phyloP scores from a whole-genome alignment of 1,140 invertebrate species.

The Anastatus disparis region DNA sequence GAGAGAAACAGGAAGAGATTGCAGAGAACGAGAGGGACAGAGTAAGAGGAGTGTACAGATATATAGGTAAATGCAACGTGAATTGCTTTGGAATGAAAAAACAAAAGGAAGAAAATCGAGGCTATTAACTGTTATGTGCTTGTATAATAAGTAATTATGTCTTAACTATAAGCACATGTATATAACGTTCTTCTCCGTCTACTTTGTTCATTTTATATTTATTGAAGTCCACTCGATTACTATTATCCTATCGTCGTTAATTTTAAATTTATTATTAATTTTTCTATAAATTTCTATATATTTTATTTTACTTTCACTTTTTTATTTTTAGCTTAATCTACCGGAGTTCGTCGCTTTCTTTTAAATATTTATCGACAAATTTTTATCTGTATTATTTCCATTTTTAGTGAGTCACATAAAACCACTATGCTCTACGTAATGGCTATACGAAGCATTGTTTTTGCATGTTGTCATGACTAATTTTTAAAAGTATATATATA shows the following conservation, averaged over 20 bases:
- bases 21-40: background rate
- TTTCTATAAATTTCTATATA: too few species aligned
- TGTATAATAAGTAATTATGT: constrained; percentile 8
- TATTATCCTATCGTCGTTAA: too few species aligned
- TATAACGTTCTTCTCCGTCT: too few species aligned
- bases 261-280: too few species aligned
- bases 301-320: constrained; percentile 27
- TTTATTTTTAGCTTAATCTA: constrained; percentile 16
- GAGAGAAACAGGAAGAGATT: background rate
- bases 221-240: too few species aligned
- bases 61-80: background rate
- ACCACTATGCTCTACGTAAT: too few species aligned
- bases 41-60: background rate
- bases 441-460: too few species aligned
- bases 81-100: too few species aligned
- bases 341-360: background rate
- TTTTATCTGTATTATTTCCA: constrained; percentile 19
- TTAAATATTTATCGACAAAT: background rate
- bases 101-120: constrained; percentile 2
- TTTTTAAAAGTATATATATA: too few species aligned
- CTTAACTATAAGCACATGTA: too few species aligned
- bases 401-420: background rate
- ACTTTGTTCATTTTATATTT: too few species aligned
- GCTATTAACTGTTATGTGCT: constrained; percentile 5
- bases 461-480: too few species aligned